Evolutionary conservation across 2,888 invertebrate genomes (phyloP), one percentile per base, ranked within the genome.

Genomic region (Syrphus vitripennis): DNA sequence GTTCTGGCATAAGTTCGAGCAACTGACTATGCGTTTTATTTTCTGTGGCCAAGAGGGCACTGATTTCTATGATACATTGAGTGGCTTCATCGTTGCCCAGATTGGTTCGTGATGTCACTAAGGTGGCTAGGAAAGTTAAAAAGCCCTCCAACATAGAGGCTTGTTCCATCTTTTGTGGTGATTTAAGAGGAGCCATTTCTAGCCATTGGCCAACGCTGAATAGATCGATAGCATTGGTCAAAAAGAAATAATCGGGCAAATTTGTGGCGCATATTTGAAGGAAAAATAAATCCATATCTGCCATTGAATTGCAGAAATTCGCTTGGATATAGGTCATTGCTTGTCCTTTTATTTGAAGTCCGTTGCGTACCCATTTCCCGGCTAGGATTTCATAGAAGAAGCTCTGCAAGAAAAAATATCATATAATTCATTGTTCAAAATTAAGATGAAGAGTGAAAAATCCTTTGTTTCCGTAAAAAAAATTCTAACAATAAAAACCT

Each of bases 251-350:
- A 0, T 97, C 95, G 71, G 97, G 96, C 81, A 98, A 94, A 91
- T 97, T 96, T 21, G 97, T 97, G 40, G 97, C 97, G 93, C 98
- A 98, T 69, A 98, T 95, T 94, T 99, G 99, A 88, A 99, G 94
- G 90, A 99, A 95, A 93, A 97, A 99, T 88, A 99, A 94, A 93
- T 99, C 99, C 91, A 98, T 97, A 92, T 99, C 99, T 12, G 98
- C 97, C 97, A 99, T 98, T 12, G 98, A 98, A 93, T 98, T 98
- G 93, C 98, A 99, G 93, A 99, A 99, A 93, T 99, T 98, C 89
- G 98, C 98, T 93, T 99, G 99, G 90, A 98, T 97, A 93, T 99
- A 99, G 19, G 98, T 98, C 98, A 98, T 98, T 40, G 98, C 98
- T 93, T 99, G 99, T n/a, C 98, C 98, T 92, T 97, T 98, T 90